Conservation (phyloP, 2,888 invertebrate species). For the Frankliniella fusca region DNA sequence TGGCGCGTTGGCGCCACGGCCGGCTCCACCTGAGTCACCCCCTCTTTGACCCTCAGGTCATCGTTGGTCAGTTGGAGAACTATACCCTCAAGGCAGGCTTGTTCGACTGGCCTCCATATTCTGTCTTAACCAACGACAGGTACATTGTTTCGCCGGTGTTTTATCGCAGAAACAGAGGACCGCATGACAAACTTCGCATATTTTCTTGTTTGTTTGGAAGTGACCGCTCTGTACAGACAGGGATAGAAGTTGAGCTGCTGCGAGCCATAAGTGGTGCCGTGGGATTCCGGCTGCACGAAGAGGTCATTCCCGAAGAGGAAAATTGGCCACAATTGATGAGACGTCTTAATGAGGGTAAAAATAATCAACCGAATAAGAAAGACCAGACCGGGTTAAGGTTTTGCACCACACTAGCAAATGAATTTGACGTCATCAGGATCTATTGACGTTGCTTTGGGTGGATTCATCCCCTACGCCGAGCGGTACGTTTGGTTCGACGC, state of each 20-base stretch:
- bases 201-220: not conserved
- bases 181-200: not conserved
- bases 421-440: not conserved
- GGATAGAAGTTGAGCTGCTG: not conserved
- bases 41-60: not conserved
- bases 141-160: not conserved
- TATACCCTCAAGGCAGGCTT: not conserved
- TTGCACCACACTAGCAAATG: not conserved
- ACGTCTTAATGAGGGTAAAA: not conserved
- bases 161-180: not conserved
- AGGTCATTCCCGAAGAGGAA: not conserved
- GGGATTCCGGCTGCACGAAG: not conserved
- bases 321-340: not conserved
- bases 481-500: not conserved
- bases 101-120: not conserved
- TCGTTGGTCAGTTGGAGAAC: not conserved
- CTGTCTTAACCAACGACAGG: not conserved
- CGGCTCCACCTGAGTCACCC: not conserved
- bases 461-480: not conserved
- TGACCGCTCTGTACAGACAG: not conserved
- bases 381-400: not conserved
- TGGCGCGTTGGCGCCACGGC: not conserved
- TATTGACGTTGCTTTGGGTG: not conserved
- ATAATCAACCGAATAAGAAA: not conserved
- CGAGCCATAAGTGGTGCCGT: not conserved